These are phyloP conservation scores for Brotula barbata DNA, from an alignment of 2,797 vertebrate genomes.

Conservation along the genomic window DNA sequence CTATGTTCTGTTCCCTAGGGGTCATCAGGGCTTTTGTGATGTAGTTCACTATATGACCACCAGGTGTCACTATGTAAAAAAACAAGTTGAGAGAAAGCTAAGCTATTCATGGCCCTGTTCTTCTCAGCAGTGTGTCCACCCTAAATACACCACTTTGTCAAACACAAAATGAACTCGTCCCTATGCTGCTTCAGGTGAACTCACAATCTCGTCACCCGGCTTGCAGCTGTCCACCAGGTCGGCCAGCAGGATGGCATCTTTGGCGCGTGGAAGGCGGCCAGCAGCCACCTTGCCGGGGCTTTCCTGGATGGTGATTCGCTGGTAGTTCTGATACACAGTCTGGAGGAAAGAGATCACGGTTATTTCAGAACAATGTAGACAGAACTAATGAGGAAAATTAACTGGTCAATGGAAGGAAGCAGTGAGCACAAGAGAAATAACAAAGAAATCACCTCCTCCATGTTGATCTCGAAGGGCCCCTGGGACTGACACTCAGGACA, in stretches of 20 bases:
- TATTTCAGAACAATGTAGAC: too few relatives aligned
- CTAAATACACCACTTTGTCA: too few relatives aligned
- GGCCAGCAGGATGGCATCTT: constrained; percentile 93
- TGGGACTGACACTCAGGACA: constrained; percentile 95
- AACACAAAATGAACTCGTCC: too few relatives aligned
- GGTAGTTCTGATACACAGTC: constrained; percentile 99
- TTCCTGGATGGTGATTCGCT: constrained; percentile 96
- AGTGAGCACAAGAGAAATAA: too few relatives aligned
- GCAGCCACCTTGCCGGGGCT: constrained; percentile 95
- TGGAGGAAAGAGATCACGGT: constrained; percentile 53
- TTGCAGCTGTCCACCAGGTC: constrained; percentile 96
- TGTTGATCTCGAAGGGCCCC: constrained; percentile 98
- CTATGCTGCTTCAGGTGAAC: constrained; percentile 53
- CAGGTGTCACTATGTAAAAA: too few relatives aligned
- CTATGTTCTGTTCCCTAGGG: too few relatives aligned
- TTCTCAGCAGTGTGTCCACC: too few relatives aligned
- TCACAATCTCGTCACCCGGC: constrained; percentile 96
- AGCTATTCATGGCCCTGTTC: too few relatives aligned
- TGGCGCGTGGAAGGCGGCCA: constrained; percentile 93
- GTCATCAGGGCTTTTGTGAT: too few relatives aligned
- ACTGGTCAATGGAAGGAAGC: background rate
- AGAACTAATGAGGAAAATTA: background rate
- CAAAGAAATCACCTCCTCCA: constrained; percentile 87
- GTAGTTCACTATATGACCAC: too few relatives aligned
- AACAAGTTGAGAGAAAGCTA: too few relatives aligned